Conservation (phyloP, 2,797 vertebrate genomes). For the Galagoides demidoff region DNA sequence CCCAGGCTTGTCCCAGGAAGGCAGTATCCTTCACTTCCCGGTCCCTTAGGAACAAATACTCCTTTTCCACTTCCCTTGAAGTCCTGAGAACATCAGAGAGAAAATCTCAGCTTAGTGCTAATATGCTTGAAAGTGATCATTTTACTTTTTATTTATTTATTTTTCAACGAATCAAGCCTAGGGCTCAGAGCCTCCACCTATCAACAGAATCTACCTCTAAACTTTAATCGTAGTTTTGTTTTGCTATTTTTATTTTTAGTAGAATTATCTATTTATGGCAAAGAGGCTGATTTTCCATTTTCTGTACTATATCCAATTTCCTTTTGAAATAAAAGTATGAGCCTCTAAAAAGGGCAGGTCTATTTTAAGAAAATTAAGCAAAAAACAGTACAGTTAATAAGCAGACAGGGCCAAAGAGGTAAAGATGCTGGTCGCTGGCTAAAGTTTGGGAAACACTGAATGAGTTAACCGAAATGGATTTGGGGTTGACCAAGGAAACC, state of each 20-base stretch:
- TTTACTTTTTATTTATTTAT: background rate
- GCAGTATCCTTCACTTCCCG: background rate
- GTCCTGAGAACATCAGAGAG: background rate
- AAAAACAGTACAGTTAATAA: background rate
- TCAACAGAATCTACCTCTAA: background rate
- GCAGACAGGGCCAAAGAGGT: background rate
- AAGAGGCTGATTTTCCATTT: constrained; percentile 42
- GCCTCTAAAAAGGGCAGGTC: background rate
- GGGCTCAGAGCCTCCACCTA: background rate
- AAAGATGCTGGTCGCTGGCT: background rate
- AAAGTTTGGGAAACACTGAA: background rate
- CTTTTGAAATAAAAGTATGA: background rate
- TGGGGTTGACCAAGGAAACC: background rate
- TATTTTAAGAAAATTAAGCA: constrained; percentile 29
- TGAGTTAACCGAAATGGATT: background rate
- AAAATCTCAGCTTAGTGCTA: background rate
- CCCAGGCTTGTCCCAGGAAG: accelerated
- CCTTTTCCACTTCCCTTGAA: background rate
- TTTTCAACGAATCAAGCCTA: background rate
- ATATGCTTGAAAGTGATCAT: background rate
- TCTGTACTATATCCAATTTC: background rate
- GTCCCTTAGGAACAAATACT: background rate
- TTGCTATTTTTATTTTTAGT: constrained; percentile 66
- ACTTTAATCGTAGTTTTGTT: constrained; percentile 2
- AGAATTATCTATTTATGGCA: constrained; percentile 56